phyloP scores from a whole-genome alignment of 1,140 invertebrate genomes.

The Atta texana region DNA sequence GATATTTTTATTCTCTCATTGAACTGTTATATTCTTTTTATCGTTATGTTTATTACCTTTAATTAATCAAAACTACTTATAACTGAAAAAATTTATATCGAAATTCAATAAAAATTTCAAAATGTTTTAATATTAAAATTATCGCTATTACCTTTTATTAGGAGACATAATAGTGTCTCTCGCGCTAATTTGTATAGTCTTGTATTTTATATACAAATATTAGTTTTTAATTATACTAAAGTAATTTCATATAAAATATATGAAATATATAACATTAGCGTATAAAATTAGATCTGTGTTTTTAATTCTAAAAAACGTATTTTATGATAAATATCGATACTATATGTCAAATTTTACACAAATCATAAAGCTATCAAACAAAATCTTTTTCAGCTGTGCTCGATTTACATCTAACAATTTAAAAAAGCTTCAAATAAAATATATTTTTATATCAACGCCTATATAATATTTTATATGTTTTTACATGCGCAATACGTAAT shows the following conservation, averaged over 20 bases:
- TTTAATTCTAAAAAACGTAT: neutral
- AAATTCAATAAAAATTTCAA: conserved; percentile 1
- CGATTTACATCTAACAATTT: neutral
- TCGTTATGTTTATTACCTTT: neutral
- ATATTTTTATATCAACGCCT: neutral
- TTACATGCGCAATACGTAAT: neutral
- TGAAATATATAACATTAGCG: neutral
- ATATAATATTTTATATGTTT: neutral
- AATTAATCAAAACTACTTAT: conserved; percentile 1
- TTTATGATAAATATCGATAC: neutral
- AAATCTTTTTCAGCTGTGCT: neutral
- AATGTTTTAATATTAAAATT: neutral
- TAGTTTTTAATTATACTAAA: neutral
- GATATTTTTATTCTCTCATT: conserved; percentile 69
- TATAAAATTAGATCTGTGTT: neutral
- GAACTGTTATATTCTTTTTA: neutral
- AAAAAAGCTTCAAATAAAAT: neutral
- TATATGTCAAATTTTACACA: neutral
- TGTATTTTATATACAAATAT: neutral
- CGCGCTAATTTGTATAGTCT: neutral
- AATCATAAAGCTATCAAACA: neutral
- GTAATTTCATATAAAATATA: neutral
- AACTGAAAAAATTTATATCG: neutral
- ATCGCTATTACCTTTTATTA: neutral
- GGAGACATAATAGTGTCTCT: no score